Conservation (phyloP, 2,113 vertebrate species). For the Hippoglossus stenolepis region DNA sequence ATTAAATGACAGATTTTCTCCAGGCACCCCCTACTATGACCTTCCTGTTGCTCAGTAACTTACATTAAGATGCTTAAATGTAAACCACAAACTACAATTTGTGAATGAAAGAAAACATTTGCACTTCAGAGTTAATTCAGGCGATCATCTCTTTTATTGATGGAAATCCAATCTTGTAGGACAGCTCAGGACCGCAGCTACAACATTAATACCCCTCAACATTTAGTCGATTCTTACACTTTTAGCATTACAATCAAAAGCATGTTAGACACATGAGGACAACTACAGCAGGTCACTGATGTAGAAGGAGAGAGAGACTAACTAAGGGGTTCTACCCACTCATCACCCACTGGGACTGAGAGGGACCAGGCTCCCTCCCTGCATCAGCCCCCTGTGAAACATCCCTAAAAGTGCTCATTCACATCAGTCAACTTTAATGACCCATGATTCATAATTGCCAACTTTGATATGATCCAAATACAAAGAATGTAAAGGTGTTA, state of each 20-base stretch:
- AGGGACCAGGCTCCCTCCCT: slow-evolving; percentile 9
- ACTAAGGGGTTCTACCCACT: slow-evolving; percentile 26
- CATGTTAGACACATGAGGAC: slow-evolving; percentile 54
- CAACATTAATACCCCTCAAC: slow-evolving; percentile 49
- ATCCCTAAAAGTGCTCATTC: slow-evolving; percentile 57
- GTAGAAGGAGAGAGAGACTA: slow-evolving; percentile 17
- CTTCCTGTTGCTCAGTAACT: too few relatives aligned
- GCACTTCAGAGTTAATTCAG: slow-evolving; percentile 4
- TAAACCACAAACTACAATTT: not conserved
- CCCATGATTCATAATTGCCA: slow-evolving; percentile 45
- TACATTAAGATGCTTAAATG: too few relatives aligned
- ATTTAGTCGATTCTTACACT: slow-evolving; percentile 64
- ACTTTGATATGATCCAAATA: slow-evolving; percentile 41
- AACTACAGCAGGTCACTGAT: slow-evolving; percentile 52
- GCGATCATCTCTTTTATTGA: slow-evolving; percentile 79
- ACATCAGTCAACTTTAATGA: slow-evolving; percentile 34
- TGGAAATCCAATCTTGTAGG: slow-evolving; percentile 69
- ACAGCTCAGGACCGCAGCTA: slow-evolving; percentile 69
- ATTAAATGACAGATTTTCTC: too few relatives aligned
- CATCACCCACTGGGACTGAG: slow-evolving; percentile 7
- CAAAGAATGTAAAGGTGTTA: slow-evolving; percentile 44
- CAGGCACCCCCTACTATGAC: too few relatives aligned
- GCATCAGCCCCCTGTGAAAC: slow-evolving; percentile 7
- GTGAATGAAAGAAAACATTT: slow-evolving; percentile 15
- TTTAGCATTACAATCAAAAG: slow-evolving; percentile 75